phyloP scores from a whole-genome alignment of 2,888 invertebrate species.

The Galerucella pusilla region DNA sequence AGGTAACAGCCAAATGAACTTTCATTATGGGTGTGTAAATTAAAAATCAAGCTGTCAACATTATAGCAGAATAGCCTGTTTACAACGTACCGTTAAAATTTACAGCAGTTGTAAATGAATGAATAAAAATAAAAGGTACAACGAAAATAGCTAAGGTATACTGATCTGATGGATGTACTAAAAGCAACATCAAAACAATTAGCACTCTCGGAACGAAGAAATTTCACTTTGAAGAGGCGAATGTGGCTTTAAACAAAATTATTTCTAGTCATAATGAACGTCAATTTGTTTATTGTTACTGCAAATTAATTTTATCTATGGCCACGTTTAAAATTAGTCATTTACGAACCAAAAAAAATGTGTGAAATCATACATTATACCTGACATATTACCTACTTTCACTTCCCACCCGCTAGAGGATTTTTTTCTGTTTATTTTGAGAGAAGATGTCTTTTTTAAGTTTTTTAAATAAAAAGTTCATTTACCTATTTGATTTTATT shows the following conservation, averaged over 20 bases:
- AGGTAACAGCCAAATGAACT: background rate
- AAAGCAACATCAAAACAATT: background rate
- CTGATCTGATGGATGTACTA: constrained; percentile 1
- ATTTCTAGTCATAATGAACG: background rate
- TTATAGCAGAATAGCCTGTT: background rate
- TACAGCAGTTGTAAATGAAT: constrained; percentile 5
- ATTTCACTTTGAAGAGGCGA: background rate
- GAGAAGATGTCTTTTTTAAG: no score
- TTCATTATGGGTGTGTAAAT: constrained; percentile 1
- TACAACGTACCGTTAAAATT: constrained; percentile 4
- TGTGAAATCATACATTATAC: no score
- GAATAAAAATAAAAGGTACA: background rate
- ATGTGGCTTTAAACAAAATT: background rate
- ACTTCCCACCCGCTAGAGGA: no score
- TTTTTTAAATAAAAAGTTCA: no score
- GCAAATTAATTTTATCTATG: no score
- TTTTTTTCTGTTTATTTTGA: no score
- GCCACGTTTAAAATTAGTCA: no score
- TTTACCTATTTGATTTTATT: no score
- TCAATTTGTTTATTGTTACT: no score
- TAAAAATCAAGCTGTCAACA: constrained; percentile 9
- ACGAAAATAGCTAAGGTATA: background rate
- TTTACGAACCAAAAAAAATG: no score
- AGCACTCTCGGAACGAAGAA: background rate
- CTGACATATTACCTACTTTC: no score